These are phyloP conservation scores for Irena cyanogastra DNA, from an alignment of 2,113 vertebrate genomes.

Conservation along the genomic window DNA sequence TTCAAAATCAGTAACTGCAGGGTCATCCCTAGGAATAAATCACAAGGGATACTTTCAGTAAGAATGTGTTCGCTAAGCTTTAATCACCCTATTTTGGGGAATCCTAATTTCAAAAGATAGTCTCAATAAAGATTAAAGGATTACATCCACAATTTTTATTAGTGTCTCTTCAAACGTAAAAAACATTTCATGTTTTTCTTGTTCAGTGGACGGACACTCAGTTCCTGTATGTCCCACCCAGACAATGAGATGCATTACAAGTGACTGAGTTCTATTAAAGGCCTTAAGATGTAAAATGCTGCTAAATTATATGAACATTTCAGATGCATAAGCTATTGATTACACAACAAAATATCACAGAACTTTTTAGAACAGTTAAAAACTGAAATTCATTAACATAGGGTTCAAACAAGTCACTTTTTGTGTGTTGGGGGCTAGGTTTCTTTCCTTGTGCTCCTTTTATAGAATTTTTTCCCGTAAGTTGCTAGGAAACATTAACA, in stretches of 20 bases:
- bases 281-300: background rate
- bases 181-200: background rate
- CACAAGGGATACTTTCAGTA: background rate
- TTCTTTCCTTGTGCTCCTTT: background rate
- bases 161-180: background rate
- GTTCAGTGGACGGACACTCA: background rate
- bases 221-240: background rate
- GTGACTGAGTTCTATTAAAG: background rate
- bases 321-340: background rate
- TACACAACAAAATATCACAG: background rate
- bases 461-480: background rate
- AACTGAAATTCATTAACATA: background rate
- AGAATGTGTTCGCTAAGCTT: background rate
- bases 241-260: background rate
- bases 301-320: background rate
- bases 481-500: background rate
- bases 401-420: background rate
- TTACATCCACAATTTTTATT: background rate
- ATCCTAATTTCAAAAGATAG: background rate
- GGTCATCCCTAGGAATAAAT: background rate
- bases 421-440: background rate
- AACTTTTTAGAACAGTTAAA: background rate
- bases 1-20: background rate
- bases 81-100: background rate
- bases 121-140: background rate